Percentiles rank a stretch among this genome's conserved stretches.
Conservation (phyloP, 2,113 vertebrate genomes). For the Chunga burmeisteri region DNA sequence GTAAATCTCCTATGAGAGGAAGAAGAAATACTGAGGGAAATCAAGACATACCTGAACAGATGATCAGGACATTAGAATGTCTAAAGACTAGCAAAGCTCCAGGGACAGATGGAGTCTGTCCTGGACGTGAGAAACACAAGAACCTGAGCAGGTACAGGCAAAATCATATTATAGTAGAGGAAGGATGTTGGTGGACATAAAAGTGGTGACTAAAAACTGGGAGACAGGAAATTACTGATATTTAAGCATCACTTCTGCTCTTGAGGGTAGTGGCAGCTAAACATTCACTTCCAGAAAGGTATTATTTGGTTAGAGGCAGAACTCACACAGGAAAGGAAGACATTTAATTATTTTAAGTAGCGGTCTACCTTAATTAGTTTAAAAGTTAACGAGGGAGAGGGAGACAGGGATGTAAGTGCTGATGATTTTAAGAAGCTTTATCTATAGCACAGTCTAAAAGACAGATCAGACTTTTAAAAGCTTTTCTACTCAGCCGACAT, state of each 20-base stretch:
- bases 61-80: conserved; percentile 55
- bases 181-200: neutral
- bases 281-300: neutral
- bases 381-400: neutral
- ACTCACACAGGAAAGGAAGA: neutral
- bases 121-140: neutral
- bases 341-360: neutral
- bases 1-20: conserved; percentile 40
- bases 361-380: neutral
- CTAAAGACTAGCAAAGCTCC: conserved; percentile 20
- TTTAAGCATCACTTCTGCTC: neutral
- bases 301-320: neutral
- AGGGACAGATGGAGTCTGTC: conserved; percentile 7
- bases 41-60: conserved; percentile 46
- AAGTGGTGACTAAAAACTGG: neutral
- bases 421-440: neutral
- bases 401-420: neutral
- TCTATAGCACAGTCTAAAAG: neutral
- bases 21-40: conserved; percentile 53
- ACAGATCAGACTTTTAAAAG: neutral
- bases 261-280: neutral
- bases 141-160: neutral
- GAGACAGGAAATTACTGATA: neutral
- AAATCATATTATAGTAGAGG: neutral
- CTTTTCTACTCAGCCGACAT: neutral